Conservation (phyloP, 2,113 vertebrate species). For the Cyprinus carpio region DNA sequence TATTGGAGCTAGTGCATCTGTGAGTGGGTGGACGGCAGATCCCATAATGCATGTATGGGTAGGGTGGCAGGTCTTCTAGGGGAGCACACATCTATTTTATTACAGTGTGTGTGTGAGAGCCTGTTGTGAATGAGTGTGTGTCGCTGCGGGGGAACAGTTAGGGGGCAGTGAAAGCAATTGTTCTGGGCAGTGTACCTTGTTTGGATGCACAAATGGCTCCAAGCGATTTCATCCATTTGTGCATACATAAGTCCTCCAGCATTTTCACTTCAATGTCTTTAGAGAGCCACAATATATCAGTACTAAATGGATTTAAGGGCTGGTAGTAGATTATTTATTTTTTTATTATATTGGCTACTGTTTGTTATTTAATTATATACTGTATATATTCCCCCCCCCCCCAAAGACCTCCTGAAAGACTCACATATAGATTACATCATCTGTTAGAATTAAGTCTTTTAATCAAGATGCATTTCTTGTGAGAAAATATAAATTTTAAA, state of each 20-base stretch:
- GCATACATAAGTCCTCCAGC: not conserved
- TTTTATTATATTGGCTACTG: too few relatives aligned
- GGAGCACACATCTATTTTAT: slow-evolving; percentile 49
- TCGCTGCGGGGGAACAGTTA: not conserved
- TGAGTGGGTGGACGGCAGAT: slow-evolving; percentile 46
- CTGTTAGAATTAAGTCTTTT: too few relatives aligned
- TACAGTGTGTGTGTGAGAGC: slow-evolving; percentile 23
- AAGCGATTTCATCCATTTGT: not conserved
- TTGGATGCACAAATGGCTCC: slow-evolving; percentile 1
- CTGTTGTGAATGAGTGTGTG: slow-evolving; percentile 33
- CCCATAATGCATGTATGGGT: slow-evolving; percentile 30
- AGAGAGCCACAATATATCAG: not conserved
- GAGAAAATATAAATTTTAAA: too few relatives aligned
- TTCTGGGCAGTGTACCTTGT: slow-evolving; percentile 21
- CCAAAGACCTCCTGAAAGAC: too few relatives aligned
- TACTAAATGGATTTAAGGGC: not conserved
- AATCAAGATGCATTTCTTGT: too few relatives aligned
- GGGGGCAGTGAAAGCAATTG: slow-evolving; percentile 39
- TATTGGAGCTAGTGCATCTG: slow-evolving; percentile 38
- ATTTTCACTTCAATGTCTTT: not conserved
- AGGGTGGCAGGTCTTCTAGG: slow-evolving; percentile 35
- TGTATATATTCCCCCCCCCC: too few relatives aligned
- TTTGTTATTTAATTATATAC: not conserved
- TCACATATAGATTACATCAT: too few relatives aligned
- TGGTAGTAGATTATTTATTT: not conserved